Percentiles rank a stretch among this genome's conserved stretches.
Evolutionary conservation across 23 tunicate species (phyloP).

Genomic region (Botrylloides violaceus): DNA sequence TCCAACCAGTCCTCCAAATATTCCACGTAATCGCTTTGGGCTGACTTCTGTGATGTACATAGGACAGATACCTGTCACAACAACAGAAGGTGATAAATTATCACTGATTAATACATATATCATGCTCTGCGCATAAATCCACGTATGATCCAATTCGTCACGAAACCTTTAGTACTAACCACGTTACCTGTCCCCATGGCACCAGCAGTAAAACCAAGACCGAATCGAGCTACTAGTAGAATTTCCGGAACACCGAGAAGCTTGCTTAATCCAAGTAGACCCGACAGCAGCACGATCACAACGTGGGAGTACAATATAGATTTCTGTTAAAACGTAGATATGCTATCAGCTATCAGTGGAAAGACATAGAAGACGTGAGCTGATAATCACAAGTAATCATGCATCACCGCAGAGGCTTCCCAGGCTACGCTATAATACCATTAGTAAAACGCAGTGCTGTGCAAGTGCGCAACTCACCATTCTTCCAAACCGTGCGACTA

Average conservation of each 20-base stretch:
- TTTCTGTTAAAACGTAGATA: not conserved
- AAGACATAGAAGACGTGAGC: too few species aligned
- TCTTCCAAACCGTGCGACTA: not conserved
- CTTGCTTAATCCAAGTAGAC: not conserved
- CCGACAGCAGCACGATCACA: not conserved
- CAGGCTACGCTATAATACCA: too few species aligned
- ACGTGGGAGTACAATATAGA: not conserved
- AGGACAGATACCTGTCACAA: constrained; percentile 28
- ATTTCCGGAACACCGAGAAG: not conserved
- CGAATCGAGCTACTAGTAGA: not conserved
- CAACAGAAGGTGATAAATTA: not conserved
- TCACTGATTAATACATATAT: too few species aligned
- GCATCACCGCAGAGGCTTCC: too few species aligned
- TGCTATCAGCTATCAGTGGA: too few species aligned
- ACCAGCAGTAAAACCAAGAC: not conserved
- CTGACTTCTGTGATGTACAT: constrained; percentile 40
- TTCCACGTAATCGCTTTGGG: constrained; percentile 29
- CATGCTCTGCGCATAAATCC: too few species aligned
- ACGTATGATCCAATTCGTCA: too few species aligned
- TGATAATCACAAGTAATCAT: too few species aligned
- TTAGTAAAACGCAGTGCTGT: too few species aligned
- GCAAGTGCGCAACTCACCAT: not conserved
- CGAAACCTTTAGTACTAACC: too few species aligned
- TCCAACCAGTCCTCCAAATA: constrained; percentile 31
- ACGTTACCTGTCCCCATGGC: not conserved